phyloP scores from a whole-genome alignment of 2,113 vertebrate genomes.

The Cyanocitta stelleri region DNA sequence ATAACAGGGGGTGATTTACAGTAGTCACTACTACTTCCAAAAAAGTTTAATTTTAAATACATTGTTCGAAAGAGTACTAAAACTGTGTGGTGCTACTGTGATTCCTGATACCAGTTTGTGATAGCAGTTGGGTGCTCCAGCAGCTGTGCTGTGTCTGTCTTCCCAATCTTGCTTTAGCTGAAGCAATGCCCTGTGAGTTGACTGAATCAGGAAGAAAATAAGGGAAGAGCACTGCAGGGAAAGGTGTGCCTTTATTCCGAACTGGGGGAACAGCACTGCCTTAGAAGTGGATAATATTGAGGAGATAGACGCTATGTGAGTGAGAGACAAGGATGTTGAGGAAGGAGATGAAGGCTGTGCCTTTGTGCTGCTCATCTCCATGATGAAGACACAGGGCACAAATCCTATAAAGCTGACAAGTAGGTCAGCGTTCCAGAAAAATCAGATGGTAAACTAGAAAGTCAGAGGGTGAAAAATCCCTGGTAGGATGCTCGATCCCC shows the following conservation, averaged over 20 bases:
- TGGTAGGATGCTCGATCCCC: not conserved
- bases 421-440: not conserved
- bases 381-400: not conserved
- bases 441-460: not conserved
- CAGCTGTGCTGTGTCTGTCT: not conserved
- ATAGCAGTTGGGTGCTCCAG: not conserved
- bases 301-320: not conserved
- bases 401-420: not conserved
- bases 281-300: not conserved
- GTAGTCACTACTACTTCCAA: not conserved
- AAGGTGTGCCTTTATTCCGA: not conserved
- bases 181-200: not conserved
- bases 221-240: not conserved
- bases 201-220: not conserved
- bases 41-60: not conserved
- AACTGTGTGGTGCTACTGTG: not conserved
- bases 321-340: not conserved
- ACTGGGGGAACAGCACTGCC: not conserved
- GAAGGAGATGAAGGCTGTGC: not conserved
- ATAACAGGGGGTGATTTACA: not conserved
- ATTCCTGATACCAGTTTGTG: not conserved
- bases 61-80: not conserved
- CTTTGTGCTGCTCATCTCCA: not conserved
- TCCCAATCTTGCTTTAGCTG: not conserved
- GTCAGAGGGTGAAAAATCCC: not conserved